These are phyloP conservation scores for Gasterosteus nipponicus DNA, from an alignment of 2,113 vertebrate genomes.

Conservation along the genomic window DNA sequence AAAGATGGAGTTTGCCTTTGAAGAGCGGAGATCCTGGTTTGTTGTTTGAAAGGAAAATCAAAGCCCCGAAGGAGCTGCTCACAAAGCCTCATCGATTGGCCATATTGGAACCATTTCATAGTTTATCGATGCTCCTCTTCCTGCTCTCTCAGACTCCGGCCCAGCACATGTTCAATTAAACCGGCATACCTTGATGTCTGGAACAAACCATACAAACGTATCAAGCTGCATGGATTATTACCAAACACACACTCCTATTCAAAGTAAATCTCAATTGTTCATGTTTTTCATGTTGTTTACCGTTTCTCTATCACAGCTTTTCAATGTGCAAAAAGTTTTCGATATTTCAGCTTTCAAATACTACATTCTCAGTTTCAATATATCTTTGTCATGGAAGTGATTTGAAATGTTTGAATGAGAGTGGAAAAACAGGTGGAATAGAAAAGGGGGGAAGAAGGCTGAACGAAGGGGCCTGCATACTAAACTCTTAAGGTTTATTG, in stretches of 20 bases:
- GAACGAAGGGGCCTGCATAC: conserved; percentile 16
- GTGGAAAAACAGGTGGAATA: conserved; percentile 25
- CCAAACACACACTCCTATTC: conserved; percentile 46
- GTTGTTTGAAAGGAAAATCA: conserved; percentile 81
- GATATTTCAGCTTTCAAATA: conserved; percentile 45
- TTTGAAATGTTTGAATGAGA: conserved; percentile 28
- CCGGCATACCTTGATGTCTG: conserved; percentile 77
- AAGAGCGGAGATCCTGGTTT: conserved; percentile 75
- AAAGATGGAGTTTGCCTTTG: conserved; percentile 78
- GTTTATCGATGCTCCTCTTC: conserved; percentile 81
- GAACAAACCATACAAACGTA: conserved; percentile 57
- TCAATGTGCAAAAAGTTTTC: not conserved
- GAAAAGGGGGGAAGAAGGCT: conserved; percentile 4
- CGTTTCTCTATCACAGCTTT: conserved; percentile 32
- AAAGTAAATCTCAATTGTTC: conserved; percentile 12
- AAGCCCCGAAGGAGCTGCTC: conserved; percentile 70
- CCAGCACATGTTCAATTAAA: conserved; percentile 76
- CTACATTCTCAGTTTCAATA: conserved; percentile 54
- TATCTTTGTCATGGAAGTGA: conserved; percentile 45
- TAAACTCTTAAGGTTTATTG: conserved; percentile 19
- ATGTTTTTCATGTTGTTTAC: conserved; percentile 31
- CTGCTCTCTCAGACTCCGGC: conserved; percentile 68
- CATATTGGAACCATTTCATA: conserved; percentile 83
- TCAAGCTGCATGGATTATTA: conserved; percentile 57
- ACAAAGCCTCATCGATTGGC: conserved; percentile 78